These are phyloP conservation scores for Abrostola triplasia DNA, from an alignment of 2,888 invertebrate genomes.

Conservation along the genomic window DNA sequence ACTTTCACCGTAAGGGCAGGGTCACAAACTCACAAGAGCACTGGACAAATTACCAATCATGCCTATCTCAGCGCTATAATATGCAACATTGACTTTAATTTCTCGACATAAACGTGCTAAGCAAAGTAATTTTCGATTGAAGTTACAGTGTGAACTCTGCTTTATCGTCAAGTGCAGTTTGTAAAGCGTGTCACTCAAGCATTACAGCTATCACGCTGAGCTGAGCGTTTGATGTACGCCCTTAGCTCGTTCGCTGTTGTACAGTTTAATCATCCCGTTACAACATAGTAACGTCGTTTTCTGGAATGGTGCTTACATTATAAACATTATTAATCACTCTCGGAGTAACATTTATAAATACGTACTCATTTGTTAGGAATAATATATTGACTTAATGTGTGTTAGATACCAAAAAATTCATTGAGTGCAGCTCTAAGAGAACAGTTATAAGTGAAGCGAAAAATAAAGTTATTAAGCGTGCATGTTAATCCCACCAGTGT, in stretches of 20 bases:
- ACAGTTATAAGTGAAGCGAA: conserved; percentile 47
- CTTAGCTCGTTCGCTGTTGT: conserved; percentile 41
- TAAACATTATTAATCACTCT: conserved; percentile 35
- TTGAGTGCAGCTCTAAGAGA: conserved; percentile 26
- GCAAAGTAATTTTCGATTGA: conserved; percentile 29
- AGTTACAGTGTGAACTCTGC: conserved; percentile 16
- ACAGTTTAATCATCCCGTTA: conserved; percentile 47
- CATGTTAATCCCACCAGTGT: conserved; percentile 51
- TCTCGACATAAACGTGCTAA: conserved; percentile 24
- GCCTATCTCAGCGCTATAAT: conserved; percentile 18
- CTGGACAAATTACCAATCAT: conserved; percentile 43
- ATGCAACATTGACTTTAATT: conserved; percentile 37
- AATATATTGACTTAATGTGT: conserved; percentile 21
- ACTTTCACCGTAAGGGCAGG: conserved; percentile 84
- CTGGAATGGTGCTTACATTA: conserved; percentile 34
- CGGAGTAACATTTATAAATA: conserved; percentile 34
- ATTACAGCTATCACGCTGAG: conserved; percentile 45
- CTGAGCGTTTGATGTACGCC: conserved; percentile 45
- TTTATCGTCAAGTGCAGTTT: conserved; percentile 46
- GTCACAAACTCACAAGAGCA: conserved; percentile 68
- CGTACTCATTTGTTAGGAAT: conserved; percentile 33
- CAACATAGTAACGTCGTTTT: conserved; percentile 43
- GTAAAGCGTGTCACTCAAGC: conserved; percentile 52
- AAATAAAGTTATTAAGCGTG: conserved; percentile 53
- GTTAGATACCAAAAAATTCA: conserved; percentile 7